Conservation (phyloP, 1,140 invertebrate genomes). For the Mercenaria mercenaria region DNA sequence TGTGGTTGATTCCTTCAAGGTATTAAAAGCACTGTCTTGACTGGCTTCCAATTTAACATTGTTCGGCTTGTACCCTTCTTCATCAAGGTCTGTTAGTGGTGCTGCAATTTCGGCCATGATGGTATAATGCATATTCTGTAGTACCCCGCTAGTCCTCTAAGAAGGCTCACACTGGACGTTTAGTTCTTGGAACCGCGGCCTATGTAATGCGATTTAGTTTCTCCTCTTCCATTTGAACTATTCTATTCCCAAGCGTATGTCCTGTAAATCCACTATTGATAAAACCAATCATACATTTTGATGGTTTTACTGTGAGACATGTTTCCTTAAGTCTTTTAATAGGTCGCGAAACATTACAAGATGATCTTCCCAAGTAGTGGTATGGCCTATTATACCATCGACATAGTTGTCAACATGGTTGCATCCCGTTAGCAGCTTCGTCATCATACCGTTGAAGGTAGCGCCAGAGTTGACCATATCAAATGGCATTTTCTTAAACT, state of each 20-base stretch:
- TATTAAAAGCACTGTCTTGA: not conserved
- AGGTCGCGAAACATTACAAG: not conserved
- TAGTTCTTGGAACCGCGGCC: not conserved
- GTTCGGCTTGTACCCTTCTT: not conserved
- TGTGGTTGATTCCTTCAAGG: not conserved
- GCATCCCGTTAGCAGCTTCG: conserved; percentile 59
- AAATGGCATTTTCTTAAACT: conserved; percentile 73
- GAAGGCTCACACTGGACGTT: not conserved
- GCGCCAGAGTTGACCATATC: conserved; percentile 69
- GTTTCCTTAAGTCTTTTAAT: not conserved
- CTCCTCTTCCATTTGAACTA: not conserved
- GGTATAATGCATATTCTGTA: not conserved
- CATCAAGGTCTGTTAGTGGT: not conserved
- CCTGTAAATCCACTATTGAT: not conserved
- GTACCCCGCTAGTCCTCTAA: not conserved
- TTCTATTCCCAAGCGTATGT: too few species aligned
- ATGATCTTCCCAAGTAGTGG: not conserved
- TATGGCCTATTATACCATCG: not conserved
- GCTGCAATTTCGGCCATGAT: not conserved
- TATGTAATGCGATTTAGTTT: not conserved
- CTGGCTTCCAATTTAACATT: not conserved
- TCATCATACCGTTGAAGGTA: conserved; percentile 65
- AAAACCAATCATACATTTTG: not conserved
- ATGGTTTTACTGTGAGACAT: not conserved
- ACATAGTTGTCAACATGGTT: not conserved